phyloP scores from a whole-genome alignment of 2,113 vertebrate genomes.

The Lepidothrix coronata region DNA sequence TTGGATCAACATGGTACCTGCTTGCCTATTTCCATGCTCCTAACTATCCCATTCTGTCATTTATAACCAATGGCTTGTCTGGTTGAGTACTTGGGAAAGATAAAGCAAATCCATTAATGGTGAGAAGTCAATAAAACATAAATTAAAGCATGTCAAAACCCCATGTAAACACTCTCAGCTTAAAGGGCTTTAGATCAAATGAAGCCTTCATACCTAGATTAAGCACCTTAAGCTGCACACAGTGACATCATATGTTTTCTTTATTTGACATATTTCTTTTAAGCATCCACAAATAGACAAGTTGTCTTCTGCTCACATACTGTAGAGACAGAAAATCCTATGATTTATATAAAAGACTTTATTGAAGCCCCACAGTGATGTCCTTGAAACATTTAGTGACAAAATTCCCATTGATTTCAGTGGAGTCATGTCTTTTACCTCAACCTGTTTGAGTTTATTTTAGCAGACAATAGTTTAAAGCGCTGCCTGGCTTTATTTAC shows the following conservation, averaged over 20 bases:
- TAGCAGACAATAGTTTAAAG: background rate
- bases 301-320: background rate
- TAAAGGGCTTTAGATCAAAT: background rate
- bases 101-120: constrained; percentile 23
- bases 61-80: background rate
- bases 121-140: background rate
- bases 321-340: background rate
- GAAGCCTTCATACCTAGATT: background rate
- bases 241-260: background rate
- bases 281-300: background rate
- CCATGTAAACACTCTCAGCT: background rate
- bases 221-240: background rate
- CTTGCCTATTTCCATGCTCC: background rate
- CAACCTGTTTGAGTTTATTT: background rate
- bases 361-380: background rate
- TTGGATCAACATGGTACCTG: background rate
- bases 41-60: background rate
- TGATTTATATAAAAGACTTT: background rate
- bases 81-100: background rate
- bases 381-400: background rate
- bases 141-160: constrained; percentile 15
- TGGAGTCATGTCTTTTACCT: background rate
- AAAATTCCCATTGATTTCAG: background rate
- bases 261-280: background rate
- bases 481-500: background rate